Evolutionary conservation across 2,888 invertebrate genomes (phyloP).

Genomic region (Argynnis bischoffii): DNA sequence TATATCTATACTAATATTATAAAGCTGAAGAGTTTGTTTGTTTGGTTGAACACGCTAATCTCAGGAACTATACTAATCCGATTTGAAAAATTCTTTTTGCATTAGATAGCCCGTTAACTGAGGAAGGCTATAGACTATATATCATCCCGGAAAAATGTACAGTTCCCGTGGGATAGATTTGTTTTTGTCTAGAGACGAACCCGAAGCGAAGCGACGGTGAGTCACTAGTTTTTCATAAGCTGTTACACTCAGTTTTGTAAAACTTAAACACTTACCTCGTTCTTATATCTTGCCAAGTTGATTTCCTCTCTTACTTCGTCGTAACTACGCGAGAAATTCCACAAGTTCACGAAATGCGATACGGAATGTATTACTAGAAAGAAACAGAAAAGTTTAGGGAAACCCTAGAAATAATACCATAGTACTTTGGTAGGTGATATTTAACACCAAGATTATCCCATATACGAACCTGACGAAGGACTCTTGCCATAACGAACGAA

Average conservation of each 20-base stretch:
- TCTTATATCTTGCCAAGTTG: conserved; percentile 75
- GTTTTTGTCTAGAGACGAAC: too few relatives aligned
- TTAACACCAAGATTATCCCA: conserved; percentile 18
- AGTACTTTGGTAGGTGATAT: conserved; percentile 15
- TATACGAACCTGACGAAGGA: not conserved
- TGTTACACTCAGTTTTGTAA: not conserved
- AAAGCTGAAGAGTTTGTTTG: too few relatives aligned
- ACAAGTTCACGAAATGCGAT: conserved; percentile 79
- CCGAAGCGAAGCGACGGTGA: too few relatives aligned
- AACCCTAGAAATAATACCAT: conserved; percentile 23
- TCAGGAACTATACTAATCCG: too few relatives aligned
- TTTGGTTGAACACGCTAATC: too few relatives aligned
- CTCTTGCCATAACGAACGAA: not conserved
- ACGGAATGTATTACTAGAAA: conserved; percentile 78
- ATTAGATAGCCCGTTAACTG: too few relatives aligned
- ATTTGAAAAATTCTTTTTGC: too few relatives aligned
- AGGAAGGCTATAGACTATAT: too few relatives aligned
- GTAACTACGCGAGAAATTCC: conserved; percentile 80
- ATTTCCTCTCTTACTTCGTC: conserved; percentile 66
- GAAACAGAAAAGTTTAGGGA: conserved; percentile 29
- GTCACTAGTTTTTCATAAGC: conserved; percentile 13
- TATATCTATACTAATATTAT: too few relatives aligned
- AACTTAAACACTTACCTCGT: conserved; percentile 61
- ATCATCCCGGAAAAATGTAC: too few relatives aligned
- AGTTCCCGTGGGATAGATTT: too few relatives aligned